Conservation (phyloP, 2,113 vertebrate genomes). For the Chlorocebus sabaeus region DNA sequence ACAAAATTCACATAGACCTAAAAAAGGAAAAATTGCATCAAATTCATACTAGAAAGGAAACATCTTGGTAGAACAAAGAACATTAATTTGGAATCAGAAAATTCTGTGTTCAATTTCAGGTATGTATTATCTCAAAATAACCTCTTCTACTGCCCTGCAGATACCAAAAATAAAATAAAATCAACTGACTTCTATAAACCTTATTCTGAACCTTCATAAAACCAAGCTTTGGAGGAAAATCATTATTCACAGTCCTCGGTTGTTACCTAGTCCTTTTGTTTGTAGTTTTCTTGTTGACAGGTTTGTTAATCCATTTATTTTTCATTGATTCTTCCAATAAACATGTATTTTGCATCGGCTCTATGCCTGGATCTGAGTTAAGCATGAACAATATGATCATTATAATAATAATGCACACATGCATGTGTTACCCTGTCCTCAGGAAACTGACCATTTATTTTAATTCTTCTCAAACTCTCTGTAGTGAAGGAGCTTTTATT, state of each 20-base stretch:
- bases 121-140: too few relatives aligned
- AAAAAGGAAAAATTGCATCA: not conserved
- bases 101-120: not conserved
- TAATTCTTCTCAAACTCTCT: not conserved
- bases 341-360: not conserved
- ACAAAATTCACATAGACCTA: not conserved
- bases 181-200: not conserved
- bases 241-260: not conserved
- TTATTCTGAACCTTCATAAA: not conserved
- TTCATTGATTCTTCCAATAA: not conserved
- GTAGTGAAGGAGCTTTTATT: not conserved
- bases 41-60: not conserved
- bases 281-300: not conserved
- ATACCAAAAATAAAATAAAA: not conserved
- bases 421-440: not conserved
- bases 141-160: not conserved
- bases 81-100: not conserved
- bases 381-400: not conserved
- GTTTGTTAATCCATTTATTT: not conserved
- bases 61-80: not conserved
- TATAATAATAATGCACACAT: not conserved
- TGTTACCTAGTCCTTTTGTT: not conserved
- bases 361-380: not conserved
- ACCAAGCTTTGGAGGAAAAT: not conserved
- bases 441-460: not conserved